These are phyloP conservation scores for Neolamprologus cancellatus DNA, from an alignment of 2,113 vertebrate genomes.

Conservation along the genomic window DNA sequence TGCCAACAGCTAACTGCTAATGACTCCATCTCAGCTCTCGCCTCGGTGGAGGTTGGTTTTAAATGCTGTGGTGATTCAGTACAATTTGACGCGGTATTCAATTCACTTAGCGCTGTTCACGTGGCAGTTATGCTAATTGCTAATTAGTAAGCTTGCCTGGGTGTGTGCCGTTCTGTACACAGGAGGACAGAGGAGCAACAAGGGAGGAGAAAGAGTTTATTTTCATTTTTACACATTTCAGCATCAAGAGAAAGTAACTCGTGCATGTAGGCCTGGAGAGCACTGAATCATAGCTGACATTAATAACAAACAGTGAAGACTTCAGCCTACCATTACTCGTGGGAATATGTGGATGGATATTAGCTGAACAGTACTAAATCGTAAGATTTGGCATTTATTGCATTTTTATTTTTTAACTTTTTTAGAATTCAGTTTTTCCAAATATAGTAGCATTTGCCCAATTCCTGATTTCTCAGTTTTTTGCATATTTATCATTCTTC, in stretches of 20 bases:
- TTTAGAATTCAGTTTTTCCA: not conserved
- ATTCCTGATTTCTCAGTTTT: accelerated
- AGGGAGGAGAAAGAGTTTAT: not conserved
- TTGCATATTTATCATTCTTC: not conserved
- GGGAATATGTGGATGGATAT: not conserved
- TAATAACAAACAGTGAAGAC: not conserved
- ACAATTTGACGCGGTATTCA: not conserved
- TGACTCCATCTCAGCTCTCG: not conserved
- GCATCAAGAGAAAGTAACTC: not conserved
- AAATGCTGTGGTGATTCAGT: not conserved
- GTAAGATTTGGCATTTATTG: not conserved
- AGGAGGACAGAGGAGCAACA: not conserved
- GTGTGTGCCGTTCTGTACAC: not conserved
- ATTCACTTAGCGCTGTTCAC: not conserved
- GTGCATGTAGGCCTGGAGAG: not conserved
- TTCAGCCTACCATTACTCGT: not conserved
- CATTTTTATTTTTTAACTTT: not conserved
- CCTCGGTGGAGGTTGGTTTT: not conserved
- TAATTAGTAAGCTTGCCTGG: not conserved
- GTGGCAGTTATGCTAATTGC: not conserved
- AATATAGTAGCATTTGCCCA: not conserved
- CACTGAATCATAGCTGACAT: not conserved
- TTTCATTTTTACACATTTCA: not conserved
- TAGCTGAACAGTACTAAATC: not conserved
- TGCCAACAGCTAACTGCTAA: not conserved